Conservation (phyloP, 2,888 invertebrate genomes). For the Quadroppia sp. region DNA sequence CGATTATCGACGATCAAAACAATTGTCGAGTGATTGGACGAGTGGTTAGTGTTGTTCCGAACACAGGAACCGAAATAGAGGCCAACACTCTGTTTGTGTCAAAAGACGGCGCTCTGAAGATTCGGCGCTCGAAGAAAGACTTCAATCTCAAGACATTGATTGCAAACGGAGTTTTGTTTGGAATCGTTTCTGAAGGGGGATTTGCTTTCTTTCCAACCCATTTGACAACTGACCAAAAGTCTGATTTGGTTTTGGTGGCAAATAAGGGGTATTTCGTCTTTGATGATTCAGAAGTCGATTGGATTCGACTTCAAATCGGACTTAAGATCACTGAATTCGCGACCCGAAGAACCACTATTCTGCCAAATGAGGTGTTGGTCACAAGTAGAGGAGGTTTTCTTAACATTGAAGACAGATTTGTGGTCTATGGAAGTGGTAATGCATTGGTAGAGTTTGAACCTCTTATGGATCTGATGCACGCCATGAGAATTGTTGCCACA, state of each 20-base stretch:
- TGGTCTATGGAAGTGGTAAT: not conserved
- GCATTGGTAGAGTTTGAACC: not conserved
- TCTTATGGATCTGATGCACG: no score
- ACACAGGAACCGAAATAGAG: no score
- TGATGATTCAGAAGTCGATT: not conserved
- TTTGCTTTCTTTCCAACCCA: not conserved
- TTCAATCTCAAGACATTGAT: not conserved
- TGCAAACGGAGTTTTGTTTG: not conserved
- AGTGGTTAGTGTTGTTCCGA: not conserved
- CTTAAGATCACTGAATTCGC: not conserved
- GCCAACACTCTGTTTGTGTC: not conserved
- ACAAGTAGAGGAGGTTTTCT: not conserved
- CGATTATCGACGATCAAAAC: not conserved
- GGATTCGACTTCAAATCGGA: slow-evolving; percentile 2
- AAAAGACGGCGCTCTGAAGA: not conserved
- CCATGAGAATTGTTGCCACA: no score
- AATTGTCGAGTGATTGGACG: not conserved
- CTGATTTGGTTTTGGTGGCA: not conserved
- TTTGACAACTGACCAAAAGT: not conserved
- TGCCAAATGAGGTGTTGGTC: not conserved
- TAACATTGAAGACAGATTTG: not conserved
- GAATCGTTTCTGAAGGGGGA: not conserved
- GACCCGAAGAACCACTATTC: not conserved
- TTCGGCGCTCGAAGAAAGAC: not conserved
- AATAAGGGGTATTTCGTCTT: not conserved